Evolutionary conservation across 35 echinoderm and acorn worm genomes (phyloP).

Genomic region (Ptychodera flava): DNA sequence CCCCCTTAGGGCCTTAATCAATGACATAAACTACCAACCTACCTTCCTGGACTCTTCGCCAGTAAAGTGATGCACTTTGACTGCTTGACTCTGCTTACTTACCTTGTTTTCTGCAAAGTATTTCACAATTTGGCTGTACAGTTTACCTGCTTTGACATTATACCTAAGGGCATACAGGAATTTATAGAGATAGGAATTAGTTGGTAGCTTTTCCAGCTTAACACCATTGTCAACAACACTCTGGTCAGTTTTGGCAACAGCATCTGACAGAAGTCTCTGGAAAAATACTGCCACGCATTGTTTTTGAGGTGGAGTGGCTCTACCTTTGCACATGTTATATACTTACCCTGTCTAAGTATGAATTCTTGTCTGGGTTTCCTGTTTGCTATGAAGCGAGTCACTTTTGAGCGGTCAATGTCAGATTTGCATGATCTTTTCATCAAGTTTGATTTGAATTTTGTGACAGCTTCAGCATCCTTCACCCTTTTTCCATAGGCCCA

Average conservation of each 20-base stretch:
- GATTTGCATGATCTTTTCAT: too few relatives aligned
- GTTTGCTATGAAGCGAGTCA: not conserved
- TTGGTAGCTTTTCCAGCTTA: not conserved
- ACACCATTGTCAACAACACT: not conserved
- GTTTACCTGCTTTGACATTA: not conserved
- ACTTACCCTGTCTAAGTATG: not conserved
- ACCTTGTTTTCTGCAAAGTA: not conserved
- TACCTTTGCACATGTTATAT: not conserved
- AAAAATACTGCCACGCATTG: not conserved
- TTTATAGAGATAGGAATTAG: not conserved
- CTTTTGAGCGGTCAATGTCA: not conserved
- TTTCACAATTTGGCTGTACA: not conserved
- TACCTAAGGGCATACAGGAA: not conserved
- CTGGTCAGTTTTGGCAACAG: not conserved
- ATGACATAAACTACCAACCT: too few relatives aligned
- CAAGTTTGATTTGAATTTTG: too few relatives aligned
- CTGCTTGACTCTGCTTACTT: not conserved
- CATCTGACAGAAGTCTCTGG: not conserved
- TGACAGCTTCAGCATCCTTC: too few relatives aligned
- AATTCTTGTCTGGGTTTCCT: not conserved
- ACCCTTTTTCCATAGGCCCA: too few relatives aligned
- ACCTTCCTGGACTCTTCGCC: not conserved
- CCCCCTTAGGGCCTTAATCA: too few relatives aligned
- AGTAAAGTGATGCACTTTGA: not conserved
- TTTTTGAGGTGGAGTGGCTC: not conserved